Conservation (phyloP, 2,888 invertebrate species). For the Corythucha ciliata region DNA sequence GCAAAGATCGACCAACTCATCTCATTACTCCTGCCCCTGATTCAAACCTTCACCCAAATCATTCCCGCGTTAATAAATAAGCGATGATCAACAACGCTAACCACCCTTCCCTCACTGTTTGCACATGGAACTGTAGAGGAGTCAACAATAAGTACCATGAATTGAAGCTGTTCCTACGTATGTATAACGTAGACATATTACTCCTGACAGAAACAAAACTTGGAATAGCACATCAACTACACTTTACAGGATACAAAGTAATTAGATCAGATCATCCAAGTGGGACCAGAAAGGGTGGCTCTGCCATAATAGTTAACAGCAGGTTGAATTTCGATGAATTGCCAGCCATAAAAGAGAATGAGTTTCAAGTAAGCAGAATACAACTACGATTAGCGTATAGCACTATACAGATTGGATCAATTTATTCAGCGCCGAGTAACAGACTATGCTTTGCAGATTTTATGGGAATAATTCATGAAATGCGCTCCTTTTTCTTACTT, state of each 20-base stretch:
- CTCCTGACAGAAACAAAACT: slow-evolving; percentile 14
- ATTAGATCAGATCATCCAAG: slow-evolving; percentile 14
- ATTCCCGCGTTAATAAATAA: slow-evolving; percentile 10
- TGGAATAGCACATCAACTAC: not conserved
- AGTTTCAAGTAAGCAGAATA: slow-evolving; percentile 13
- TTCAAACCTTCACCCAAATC: slow-evolving; percentile 12
- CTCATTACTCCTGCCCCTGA: slow-evolving; percentile 1
- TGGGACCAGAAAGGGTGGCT: slow-evolving; percentile 10
- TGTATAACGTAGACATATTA: too few relatives aligned
- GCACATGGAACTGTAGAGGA: slow-evolving; percentile 12
- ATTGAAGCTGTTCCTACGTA: slow-evolving; percentile 2
- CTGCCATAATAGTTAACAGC: slow-evolving; percentile 1
- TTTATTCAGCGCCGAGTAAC: slow-evolving; percentile 15
- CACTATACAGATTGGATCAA: not conserved
- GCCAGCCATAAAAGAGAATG: slow-evolving; percentile 6
- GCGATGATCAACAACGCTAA: slow-evolving; percentile 3
- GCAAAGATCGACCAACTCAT: slow-evolving; percentile 8
- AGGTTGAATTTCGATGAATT: slow-evolving; percentile 3
- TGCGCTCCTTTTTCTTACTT: slow-evolving; percentile 5
- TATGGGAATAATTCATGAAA: slow-evolving; percentile 10
- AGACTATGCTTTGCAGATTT: slow-evolving; percentile 4
- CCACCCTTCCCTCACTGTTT: slow-evolving; percentile 7
- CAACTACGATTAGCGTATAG: slow-evolving; percentile 6
- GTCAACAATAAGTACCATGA: slow-evolving; percentile 7
- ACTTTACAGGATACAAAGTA: not conserved